Evolutionary conservation across 2,113 vertebrate species (phyloP).

Genomic region (Callorhinus ursinus): DNA sequence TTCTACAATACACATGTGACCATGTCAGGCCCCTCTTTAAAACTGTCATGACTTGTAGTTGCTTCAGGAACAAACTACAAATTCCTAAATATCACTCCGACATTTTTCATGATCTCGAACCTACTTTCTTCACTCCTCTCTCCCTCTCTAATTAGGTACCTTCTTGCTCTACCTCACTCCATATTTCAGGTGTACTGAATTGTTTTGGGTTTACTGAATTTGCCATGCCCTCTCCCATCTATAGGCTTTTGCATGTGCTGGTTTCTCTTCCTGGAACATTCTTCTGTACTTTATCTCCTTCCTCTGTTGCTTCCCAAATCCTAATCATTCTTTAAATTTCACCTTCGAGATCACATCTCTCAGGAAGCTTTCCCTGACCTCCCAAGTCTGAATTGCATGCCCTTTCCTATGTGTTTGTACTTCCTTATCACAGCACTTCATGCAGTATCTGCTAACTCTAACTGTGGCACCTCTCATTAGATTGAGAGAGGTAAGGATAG

Average conservation of each 20-base stretch:
- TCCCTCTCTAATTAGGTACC: not conserved
- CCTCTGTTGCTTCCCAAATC: not conserved
- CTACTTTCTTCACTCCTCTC: not conserved
- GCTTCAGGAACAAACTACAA: not conserved
- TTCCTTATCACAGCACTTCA: not conserved
- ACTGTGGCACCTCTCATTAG: not conserved
- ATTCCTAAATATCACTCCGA: not conserved
- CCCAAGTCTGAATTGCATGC: not conserved
- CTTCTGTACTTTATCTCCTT: not conserved
- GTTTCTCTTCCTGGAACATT: not conserved
- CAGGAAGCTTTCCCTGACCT: not conserved
- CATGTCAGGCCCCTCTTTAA: not conserved
- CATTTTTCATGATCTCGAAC: not conserved
- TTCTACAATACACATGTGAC: not conserved
- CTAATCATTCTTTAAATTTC: not conserved
- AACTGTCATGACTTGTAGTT: not conserved
- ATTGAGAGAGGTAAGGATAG: not conserved
- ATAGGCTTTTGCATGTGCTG: not conserved
- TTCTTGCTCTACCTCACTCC: not conserved
- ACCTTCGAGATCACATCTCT: not conserved
- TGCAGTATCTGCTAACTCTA: not conserved
- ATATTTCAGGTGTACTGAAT: not conserved
- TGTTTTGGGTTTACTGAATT: not conserved
- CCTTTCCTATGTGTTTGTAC: not conserved
- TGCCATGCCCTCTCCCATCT: not conserved